phyloP scores from a whole-genome alignment of 30 jellyfish, hydroid and myxozoan genomes.

The Pseudorhiza aurosa region DNA sequence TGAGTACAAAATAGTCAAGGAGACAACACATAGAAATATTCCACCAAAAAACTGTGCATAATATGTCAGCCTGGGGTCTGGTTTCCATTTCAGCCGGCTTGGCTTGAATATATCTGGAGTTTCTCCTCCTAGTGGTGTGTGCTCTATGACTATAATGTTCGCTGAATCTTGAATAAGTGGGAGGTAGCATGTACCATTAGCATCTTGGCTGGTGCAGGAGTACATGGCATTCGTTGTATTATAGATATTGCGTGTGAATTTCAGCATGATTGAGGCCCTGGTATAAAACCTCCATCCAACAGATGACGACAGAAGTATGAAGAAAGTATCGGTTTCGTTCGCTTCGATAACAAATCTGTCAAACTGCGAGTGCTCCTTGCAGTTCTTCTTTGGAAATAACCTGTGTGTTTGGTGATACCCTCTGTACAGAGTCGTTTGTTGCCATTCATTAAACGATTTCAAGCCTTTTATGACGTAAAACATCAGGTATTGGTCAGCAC shows the following conservation, averaged over 20 bases:
- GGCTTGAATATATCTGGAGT: slow-evolving; percentile 45
- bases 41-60: slow-evolving; percentile 77
- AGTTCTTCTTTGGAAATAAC: slow-evolving; percentile 65
- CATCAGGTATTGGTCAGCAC: slow-evolving; percentile 88
- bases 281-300: slow-evolving; percentile 96
- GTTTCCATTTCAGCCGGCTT: slow-evolving; percentile 38
- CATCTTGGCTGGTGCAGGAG: slow-evolving; percentile 16
- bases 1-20: slow-evolving; percentile 62
- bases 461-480: slow-evolving; percentile 76
- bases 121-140: not conserved
- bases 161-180: slow-evolving; percentile 57
- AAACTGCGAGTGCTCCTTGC: slow-evolving; percentile 31
- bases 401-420: slow-evolving; percentile 38
- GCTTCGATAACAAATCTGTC: slow-evolving; percentile 24
- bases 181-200: slow-evolving; percentile 49
- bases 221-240: slow-evolving; percentile 47
- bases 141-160: slow-evolving; percentile 59
- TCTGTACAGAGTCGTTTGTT: slow-evolving; percentile 57
- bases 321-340: slow-evolving; percentile 45
- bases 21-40: slow-evolving; percentile 22
- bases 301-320: slow-evolving; percentile 75
- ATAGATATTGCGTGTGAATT: slow-evolving; percentile 69
- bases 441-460: slow-evolving; percentile 68
- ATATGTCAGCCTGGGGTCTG: slow-evolving; percentile 49
- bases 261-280: slow-evolving; percentile 26